Percentiles rank a stretch among this genome's conserved stretches.
phyloP scores from a whole-genome alignment of 2,797 vertebrate species.

The Silurus aristotelis region DNA sequence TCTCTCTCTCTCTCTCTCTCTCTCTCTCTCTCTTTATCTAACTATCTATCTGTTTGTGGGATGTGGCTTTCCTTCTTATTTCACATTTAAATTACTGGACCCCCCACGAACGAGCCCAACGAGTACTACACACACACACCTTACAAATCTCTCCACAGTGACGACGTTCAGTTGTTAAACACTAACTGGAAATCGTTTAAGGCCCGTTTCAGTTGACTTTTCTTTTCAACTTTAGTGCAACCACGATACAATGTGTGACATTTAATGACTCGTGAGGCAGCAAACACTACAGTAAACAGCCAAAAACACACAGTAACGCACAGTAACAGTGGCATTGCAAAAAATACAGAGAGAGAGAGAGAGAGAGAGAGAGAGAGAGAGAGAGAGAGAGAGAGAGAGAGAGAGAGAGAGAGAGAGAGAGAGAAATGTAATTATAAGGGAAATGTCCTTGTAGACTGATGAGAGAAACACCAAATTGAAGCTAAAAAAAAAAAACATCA shows the following conservation, averaged over 20 bases:
- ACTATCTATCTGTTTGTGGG: constrained; percentile 34
- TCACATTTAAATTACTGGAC: constrained; percentile 17
- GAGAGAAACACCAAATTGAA: too few relatives aligned
- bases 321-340: not conserved
- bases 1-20: not conserved
- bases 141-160: not conserved
- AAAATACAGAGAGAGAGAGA: not conserved
- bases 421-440: too few relatives aligned
- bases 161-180: not conserved
- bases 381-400: not conserved
- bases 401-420: too few relatives aligned
- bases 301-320: not conserved
- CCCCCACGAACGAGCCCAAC: not conserved
- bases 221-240: constrained; percentile 27
- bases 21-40: not conserved
- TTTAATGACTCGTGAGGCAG: constrained; percentile 8
- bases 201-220: constrained; percentile 6
- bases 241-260: constrained; percentile 14
- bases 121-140: not conserved
- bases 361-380: not conserved
- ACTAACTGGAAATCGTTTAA: constrained; percentile 26
- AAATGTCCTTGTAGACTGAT: too few relatives aligned
- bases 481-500: too few relatives aligned
- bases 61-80: constrained; percentile 43
- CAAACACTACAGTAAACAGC: constrained; percentile 1